Conservation (phyloP, 2,888 invertebrate species). For the Leucophenga maculata region DNA sequence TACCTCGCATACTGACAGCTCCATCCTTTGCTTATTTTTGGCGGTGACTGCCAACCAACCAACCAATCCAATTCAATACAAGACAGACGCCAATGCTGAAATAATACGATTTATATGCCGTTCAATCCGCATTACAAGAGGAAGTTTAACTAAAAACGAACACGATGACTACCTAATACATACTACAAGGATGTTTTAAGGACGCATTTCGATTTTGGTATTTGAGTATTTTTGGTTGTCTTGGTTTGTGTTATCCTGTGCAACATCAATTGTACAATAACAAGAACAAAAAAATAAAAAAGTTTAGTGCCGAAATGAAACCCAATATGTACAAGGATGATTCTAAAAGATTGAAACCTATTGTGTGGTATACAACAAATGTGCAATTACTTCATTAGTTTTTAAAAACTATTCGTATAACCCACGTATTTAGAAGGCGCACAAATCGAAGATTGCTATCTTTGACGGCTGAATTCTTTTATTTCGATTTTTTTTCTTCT, state of each 20-base stretch:
- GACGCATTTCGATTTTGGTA: constrained; percentile 37
- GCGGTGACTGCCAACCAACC: constrained; percentile 42
- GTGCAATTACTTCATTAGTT: constrained; percentile 44
- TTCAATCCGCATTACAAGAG: constrained; percentile 47
- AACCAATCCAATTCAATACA: constrained; percentile 47
- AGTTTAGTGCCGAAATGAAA: constrained; percentile 9
- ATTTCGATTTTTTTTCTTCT: constrained; percentile 42
- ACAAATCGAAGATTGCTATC: constrained; percentile 70
- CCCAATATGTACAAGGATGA: neutral
- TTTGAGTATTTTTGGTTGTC: constrained; percentile 31
- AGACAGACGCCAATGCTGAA: constrained; percentile 59
- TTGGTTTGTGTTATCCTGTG: constrained; percentile 49
- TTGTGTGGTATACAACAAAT: constrained; percentile 48
- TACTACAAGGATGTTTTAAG: constrained; percentile 45
- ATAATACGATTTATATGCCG: constrained; percentile 67
- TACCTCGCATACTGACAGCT: constrained; percentile 47
- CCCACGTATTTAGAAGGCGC: constrained; percentile 22
- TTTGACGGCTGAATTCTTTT: constrained; percentile 65
- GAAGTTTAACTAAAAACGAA: constrained; percentile 44
- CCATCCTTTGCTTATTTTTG: neutral
- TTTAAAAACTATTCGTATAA: no score
- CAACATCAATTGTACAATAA: constrained; percentile 57
- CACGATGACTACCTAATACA: constrained; percentile 29
- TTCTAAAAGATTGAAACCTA: neutral
- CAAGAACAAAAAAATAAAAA: constrained; percentile 29